Evolutionary conservation across 2,888 invertebrate genomes (phyloP).

Genomic region (Hesperia comma): DNA sequence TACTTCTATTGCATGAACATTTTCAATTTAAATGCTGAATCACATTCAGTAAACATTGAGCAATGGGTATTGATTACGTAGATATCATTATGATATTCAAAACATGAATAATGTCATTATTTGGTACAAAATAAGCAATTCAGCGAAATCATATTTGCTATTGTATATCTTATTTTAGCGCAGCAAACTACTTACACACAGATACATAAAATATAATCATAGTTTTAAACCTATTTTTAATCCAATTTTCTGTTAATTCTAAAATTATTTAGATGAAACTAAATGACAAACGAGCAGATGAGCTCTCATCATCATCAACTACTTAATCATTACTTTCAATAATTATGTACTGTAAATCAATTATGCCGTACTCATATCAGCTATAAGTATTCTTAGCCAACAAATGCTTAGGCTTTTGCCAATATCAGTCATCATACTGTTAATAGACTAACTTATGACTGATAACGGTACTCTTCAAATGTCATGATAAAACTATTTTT

Average conservation of each 20-base stretch:
- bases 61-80: background rate
- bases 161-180: background rate
- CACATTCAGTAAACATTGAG: constrained; percentile 18
- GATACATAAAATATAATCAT: no score
- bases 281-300: no score
- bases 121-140: background rate
- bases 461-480: no score
- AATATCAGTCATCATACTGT: background rate
- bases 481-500: background rate
- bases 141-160: background rate
- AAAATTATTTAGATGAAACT: no score
- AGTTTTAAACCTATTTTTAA: no score
- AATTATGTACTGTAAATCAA: background rate
- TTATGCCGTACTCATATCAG: background rate
- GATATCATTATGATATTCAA: background rate
- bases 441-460: background rate
- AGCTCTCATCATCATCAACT: background rate
- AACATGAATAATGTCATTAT: background rate
- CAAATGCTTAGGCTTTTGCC: constrained; percentile 2
- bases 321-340: background rate
- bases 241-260: no score
- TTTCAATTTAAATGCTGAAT: constrained; percentile 11
- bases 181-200: no score
- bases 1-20: constrained; percentile 23
- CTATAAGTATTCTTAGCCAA: background rate